Evolutionary conservation across 2,888 invertebrate genomes (phyloP).

Genomic region (Nomada fucata): DNA sequence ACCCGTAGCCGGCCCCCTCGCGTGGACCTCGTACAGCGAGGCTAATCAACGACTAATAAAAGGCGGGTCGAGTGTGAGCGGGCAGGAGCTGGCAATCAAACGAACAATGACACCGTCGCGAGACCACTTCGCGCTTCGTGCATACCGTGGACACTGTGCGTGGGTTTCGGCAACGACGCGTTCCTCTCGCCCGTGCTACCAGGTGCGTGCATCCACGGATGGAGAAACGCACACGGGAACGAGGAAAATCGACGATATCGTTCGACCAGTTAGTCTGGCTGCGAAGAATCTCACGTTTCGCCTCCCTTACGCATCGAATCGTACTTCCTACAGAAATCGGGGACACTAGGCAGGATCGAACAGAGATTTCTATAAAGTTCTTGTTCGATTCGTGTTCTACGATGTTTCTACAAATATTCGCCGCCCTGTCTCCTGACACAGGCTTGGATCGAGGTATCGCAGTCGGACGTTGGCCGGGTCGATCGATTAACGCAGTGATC

Average conservation of each 20-base stretch:
- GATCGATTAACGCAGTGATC: slow-evolving; percentile 1
- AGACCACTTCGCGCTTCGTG: slow-evolving; percentile 61
- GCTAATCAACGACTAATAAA: slow-evolving; percentile 74
- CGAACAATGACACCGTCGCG: slow-evolving; percentile 77
- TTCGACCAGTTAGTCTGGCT: too few relatives aligned
- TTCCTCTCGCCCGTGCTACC: slow-evolving; percentile 42
- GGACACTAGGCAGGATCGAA: too few relatives aligned
- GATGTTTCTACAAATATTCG: too few relatives aligned
- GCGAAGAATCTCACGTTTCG: too few relatives aligned
- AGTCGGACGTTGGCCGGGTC: neutral
- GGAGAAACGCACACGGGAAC: neutral
- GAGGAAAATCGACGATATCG: slow-evolving; percentile 15
- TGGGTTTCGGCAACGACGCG: slow-evolving; percentile 63
- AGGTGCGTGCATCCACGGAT: slow-evolving; percentile 54
- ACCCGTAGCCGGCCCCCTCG: slow-evolving; percentile 29
- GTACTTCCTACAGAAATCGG: too few relatives aligned
- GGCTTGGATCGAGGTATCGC: too few relatives aligned
- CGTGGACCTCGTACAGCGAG: slow-evolving; percentile 66
- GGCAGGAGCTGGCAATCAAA: slow-evolving; percentile 73
- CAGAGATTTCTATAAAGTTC: too few relatives aligned
- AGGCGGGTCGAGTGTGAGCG: slow-evolving; percentile 60
- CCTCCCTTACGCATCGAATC: too few relatives aligned
- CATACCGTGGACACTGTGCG: slow-evolving; percentile 68
- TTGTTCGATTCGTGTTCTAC: too few relatives aligned
- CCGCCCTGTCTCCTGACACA: too few relatives aligned